These are phyloP conservation scores for Drosophila nr. perissopoda DNA, from an alignment of 2,888 invertebrate species.

Conservation along the genomic window DNA sequence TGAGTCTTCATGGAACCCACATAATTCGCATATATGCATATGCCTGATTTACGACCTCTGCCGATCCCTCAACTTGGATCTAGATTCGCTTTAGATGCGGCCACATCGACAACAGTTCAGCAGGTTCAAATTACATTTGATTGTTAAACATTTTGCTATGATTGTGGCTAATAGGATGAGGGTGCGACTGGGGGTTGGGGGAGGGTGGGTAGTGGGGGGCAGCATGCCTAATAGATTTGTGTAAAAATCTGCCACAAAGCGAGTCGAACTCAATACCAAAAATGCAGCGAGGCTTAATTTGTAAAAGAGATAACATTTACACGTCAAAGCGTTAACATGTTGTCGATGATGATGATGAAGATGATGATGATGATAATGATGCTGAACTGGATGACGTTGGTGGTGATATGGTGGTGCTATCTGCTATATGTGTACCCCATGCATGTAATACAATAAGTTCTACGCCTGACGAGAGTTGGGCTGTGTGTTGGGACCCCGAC, in stretches of 20 bases:
- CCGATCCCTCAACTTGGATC: conserved; percentile 17
- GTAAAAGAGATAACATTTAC: conserved; percentile 78
- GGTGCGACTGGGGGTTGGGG: background rate
- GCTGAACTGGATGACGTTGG: conserved; percentile 27
- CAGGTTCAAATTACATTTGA: conserved; percentile 74
- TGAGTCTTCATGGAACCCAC: conserved; percentile 16
- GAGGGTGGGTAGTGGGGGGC: background rate
- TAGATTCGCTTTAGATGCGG: conserved; percentile 6
- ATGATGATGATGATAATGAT: conserved; percentile 24
- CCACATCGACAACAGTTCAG: conserved; percentile 48
- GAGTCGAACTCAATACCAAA: conserved; percentile 26
- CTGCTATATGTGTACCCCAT: conserved; percentile 39
- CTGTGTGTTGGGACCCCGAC: conserved; percentile 4
- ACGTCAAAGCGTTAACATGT: conserved; percentile 61
- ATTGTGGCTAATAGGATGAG: conserved; percentile 9
- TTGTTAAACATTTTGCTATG: conserved; percentile 64
- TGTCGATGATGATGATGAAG: conserved; percentile 16
- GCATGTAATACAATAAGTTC: conserved; percentile 69
- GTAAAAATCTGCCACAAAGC: conserved; percentile 48
- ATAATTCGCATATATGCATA: conserved; percentile 11
- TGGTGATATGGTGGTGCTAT: conserved; percentile 25
- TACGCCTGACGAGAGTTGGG: conserved; percentile 12
- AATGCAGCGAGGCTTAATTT: conserved; percentile 59
- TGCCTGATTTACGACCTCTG: conserved; percentile 16
- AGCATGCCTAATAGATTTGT: conserved; percentile 34